Evolutionary conservation across 2,797 vertebrate species (phyloP).

Genomic region (Acanthurus lineatus): DNA sequence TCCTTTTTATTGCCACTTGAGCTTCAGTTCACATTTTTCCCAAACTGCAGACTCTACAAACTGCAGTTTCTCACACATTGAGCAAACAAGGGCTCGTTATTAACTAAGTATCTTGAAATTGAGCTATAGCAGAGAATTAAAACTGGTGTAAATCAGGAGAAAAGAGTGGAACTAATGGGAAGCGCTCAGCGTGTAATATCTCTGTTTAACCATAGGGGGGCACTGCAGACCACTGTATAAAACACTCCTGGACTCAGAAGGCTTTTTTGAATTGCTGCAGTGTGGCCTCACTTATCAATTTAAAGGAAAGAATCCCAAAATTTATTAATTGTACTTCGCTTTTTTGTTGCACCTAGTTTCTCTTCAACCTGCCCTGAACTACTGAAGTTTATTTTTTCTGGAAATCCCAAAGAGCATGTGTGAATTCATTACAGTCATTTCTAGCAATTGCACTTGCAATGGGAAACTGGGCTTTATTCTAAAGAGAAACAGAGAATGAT

Average conservation of each 20-base stretch:
- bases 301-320: too few relatives aligned
- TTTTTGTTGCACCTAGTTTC: constrained; percentile 4
- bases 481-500: neutral
- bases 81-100: constrained; percentile 40
- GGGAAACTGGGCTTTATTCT: neutral
- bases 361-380: neutral
- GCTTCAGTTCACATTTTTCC: constrained; percentile 4
- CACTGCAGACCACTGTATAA: constrained; percentile 37
- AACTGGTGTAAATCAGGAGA: constrained; percentile 10
- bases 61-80: neutral
- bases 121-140: neutral
- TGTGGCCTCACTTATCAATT: neutral
- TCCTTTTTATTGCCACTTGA: neutral
- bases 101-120: neutral
- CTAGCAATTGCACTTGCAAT: constrained; percentile 1
- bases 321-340: neutral
- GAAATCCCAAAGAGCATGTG: constrained; percentile 22
- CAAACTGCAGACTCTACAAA: constrained; percentile 15
- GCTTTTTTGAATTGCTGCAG: constrained; percentile 3
- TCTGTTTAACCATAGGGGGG: constrained; percentile 35
- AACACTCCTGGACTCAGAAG: neutral
- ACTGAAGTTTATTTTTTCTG: neutral
- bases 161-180: neutral
- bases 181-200: constrained; percentile 6
- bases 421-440: neutral